A percentile compares a stretch with the other conserved stretches of the same genome.
phyloP scores from a whole-genome alignment of 2,888 invertebrate genomes.

The Pogonocherus hispidulus region DNA sequence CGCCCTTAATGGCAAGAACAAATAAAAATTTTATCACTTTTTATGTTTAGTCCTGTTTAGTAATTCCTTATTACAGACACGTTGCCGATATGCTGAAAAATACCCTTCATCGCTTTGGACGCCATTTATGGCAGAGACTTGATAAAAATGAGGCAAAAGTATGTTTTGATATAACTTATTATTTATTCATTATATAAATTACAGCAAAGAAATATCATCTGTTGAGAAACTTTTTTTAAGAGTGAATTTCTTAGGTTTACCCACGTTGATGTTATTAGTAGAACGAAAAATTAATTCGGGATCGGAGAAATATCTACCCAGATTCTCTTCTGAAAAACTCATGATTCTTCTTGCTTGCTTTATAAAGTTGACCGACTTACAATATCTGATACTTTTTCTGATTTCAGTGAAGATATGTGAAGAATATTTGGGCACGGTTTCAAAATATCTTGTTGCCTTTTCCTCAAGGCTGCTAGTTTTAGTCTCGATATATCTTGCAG shows the following conservation, averaged over 20 bases:
- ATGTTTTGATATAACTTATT: too few species aligned
- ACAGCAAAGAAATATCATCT: slow-evolving; percentile 45
- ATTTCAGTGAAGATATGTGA: slow-evolving; percentile 43
- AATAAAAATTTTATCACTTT: too few species aligned
- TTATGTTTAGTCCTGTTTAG: too few species aligned
- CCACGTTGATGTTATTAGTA: slow-evolving; percentile 23
- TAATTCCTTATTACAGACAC: too few species aligned
- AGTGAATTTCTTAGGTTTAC: slow-evolving; percentile 16
- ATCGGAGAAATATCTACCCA: slow-evolving; percentile 52
- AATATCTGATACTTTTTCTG: slow-evolving; percentile 44
- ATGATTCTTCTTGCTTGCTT: slow-evolving; percentile 31
- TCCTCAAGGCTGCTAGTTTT: slow-evolving; percentile 6
- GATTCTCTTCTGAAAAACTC: slow-evolving; percentile 45
- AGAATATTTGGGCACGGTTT: slow-evolving; percentile 38
- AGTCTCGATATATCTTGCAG: not conserved
- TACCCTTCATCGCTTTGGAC: too few species aligned
- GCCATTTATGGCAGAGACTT: too few species aligned
- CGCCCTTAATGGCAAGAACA: too few species aligned
- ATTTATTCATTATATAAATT: too few species aligned
- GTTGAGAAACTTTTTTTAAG: slow-evolving; percentile 51
- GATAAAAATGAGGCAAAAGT: too few species aligned
- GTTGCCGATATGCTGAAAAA: too few species aligned
- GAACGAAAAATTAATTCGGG: slow-evolving; percentile 47
- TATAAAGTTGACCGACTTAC: slow-evolving; percentile 39
- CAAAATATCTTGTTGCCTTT: slow-evolving; percentile 28